Evolutionary conservation across 53 echinoderm and acorn worm species (phyloP), one percentile per base, ranked within the genome.

Genomic region (Crossaster papposus): DNA sequence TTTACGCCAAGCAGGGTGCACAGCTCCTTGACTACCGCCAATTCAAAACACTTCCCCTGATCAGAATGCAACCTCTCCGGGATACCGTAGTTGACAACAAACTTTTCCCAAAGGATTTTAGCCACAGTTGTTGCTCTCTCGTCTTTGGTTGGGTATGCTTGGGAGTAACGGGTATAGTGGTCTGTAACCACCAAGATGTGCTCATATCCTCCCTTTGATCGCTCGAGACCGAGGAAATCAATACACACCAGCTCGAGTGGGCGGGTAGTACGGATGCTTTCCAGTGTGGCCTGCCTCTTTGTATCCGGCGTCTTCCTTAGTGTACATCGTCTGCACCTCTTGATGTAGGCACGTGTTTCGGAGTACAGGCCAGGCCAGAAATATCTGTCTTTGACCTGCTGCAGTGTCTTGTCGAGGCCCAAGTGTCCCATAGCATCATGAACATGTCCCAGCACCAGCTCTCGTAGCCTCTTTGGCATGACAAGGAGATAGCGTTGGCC

Each of bases 161-260:
- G 64, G 0, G 88, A 53, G 23, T 35, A 82, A 18, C 92, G 26
- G 22, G 92, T 64, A 65, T 63, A 92, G 71, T 92, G 92, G 23
- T 92, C 92, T 9, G 92, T 92, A 0, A 92, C 63, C 9, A 92
- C 92, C 51, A 92, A 36, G 0, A 92, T 31, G 26, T 88, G 36
- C 63, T 88, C 89, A 62, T 22, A 76, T 0, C 82, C 89, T 26
- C 88, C 88, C 1, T 30, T 20, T 22, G 88, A 81, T 0, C 62
- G 10, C 64, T 92, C 92, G 7, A 92, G 26, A 10, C 44, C 20
- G 1, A 92, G 58, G 38, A 92, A 92, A 36, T 92, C 92, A 12
- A 92, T 75, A 58, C 92, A 92, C n/a, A 91, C 70, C 15, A 91
- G 78, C 31, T 91, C 83, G 0, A 85, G 23, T 0, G 73, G 81